phyloP scores from a whole-genome alignment of 2,888 invertebrate genomes.

The Nesidiocoris tenuis region DNA sequence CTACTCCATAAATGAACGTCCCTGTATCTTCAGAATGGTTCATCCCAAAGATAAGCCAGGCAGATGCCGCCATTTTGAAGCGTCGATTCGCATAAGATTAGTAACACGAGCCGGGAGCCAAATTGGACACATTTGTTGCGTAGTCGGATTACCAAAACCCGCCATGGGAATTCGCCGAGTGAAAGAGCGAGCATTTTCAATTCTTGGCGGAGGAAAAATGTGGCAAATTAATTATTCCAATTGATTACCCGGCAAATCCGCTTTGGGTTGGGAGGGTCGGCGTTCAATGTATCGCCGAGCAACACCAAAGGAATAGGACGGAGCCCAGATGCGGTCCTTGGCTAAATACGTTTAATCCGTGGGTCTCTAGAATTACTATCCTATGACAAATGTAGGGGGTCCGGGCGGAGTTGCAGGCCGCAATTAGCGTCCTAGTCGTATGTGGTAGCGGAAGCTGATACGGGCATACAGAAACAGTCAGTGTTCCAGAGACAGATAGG shows the following conservation, averaged over 20 bases:
- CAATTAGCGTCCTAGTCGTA: slow-evolving; percentile 14
- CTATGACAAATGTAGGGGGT: slow-evolving; percentile 35
- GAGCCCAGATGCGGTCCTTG: slow-evolving; percentile 30
- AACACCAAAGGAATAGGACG: not conserved
- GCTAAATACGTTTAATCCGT: slow-evolving; percentile 39
- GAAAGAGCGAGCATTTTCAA: slow-evolving; percentile 1
- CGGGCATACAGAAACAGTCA: not conserved
- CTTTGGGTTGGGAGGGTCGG: not conserved
- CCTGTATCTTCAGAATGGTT: not conserved
- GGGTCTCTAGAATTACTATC: slow-evolving; percentile 28
- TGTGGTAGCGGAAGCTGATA: not conserved
- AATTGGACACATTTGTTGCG: slow-evolving; percentile 30
- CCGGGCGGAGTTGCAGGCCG: slow-evolving; percentile 6
- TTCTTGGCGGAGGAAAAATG: slow-evolving; percentile 8
- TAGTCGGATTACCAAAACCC: slow-evolving; percentile 14
- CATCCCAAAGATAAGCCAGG: not conserved
- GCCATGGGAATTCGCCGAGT: not conserved
- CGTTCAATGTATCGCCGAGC: not conserved
- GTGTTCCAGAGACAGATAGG: slow-evolving; percentile 4
- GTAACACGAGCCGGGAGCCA: slow-evolving; percentile 16
- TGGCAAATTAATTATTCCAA: slow-evolving; percentile 33
- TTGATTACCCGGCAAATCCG: slow-evolving; percentile 31
- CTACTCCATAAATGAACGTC: too few relatives aligned
- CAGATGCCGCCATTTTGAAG: not conserved
- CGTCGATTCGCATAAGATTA: not conserved